phyloP scores from a whole-genome alignment of 2,888 invertebrate species.

The Drosophila lacicola region DNA sequence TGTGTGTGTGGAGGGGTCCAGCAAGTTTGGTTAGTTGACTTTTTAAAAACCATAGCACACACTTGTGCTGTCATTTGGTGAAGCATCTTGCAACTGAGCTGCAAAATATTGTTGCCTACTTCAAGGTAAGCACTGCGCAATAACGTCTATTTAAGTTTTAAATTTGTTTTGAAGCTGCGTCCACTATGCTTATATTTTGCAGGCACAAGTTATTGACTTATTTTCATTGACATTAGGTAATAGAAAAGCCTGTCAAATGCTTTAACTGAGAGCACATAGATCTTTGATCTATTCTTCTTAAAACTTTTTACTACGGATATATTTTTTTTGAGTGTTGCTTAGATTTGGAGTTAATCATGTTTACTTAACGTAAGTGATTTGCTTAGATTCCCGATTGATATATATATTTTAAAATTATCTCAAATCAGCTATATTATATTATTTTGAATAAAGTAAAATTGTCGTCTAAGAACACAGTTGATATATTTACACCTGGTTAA shows the following conservation, averaged over 20 bases:
- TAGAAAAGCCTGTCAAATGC: neutral
- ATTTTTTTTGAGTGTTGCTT: neutral
- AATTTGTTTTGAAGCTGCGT: neutral
- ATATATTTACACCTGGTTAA: neutral
- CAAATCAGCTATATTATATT: neutral
- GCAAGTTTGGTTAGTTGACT: slow-evolving; percentile 52
- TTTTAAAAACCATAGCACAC: slow-evolving; percentile 51
- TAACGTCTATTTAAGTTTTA: slow-evolving; percentile 11
- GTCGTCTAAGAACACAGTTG: neutral
- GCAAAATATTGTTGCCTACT: slow-evolving; percentile 49
- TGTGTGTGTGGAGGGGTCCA: slow-evolving; percentile 10
- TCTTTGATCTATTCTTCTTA: too few relatives aligned
- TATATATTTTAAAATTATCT: neutral
- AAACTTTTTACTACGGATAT: too few relatives aligned
- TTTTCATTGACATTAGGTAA: neutral
- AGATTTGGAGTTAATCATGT: neutral
- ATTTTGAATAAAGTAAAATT: neutral
- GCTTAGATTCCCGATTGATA: too few relatives aligned
- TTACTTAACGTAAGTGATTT: too few relatives aligned
- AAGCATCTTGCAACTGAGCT: slow-evolving; percentile 44
- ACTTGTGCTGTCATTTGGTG: slow-evolving; percentile 49
- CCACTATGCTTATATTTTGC: neutral
- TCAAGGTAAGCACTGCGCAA: slow-evolving; percentile 34
- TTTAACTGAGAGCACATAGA: too few relatives aligned
- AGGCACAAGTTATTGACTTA: slow-evolving; percentile 2